Base-by-base conservation (phyloP, 2,113 vertebrate genomes). In the Embiotoca jacksoni region DNA sequence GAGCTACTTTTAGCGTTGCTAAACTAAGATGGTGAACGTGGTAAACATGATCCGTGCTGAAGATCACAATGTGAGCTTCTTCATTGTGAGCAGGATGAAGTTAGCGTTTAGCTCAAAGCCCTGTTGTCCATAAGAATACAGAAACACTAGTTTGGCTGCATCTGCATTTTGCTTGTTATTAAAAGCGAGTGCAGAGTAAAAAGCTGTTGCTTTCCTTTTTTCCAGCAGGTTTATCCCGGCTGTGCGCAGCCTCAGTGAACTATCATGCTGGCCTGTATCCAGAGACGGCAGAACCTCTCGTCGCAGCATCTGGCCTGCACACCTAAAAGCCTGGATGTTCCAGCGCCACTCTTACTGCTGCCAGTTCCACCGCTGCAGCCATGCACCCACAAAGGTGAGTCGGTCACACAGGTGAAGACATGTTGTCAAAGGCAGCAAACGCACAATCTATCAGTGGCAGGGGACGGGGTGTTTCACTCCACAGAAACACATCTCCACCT, bases 181-280 rank as follows among this genome's bases (percentile, higher is more conserved):
- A 44, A 32, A 36, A 32, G 31, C 47, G 14, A 56, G n/a, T 31
- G 5, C 7, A 14, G 4, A 59, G 56, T 78, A 44, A 36, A 50
- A 72, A 35, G 7, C 1, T 4, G 0, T 3, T 54, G 62, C 56
- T 75, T 23, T 4, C 16, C 13, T 62, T 68, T 32, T 9, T 55
- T 72, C 47, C 7, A 85, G 83, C 92, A 95, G 94, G 92, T 90
- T 81, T 70, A 72, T 60, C 72, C 55, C 72, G 92, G 93, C 91
- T 84, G 80, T 86, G 73, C 55, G 69, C 85, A 85, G 88, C 88
- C 89, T 69, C 56, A 79, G 84, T 41, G 75, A 83, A 75, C 33
- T 92, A 96, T 94, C 96, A 99, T 99, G 98, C 94, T 99, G 95
- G 97, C 97, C 94, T 99, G 97, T 78, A 95, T 98, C 90, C 98